phyloP scores from a whole-genome alignment of 2,888 invertebrate genomes.

The Lepetodrilus schrolli region DNA sequence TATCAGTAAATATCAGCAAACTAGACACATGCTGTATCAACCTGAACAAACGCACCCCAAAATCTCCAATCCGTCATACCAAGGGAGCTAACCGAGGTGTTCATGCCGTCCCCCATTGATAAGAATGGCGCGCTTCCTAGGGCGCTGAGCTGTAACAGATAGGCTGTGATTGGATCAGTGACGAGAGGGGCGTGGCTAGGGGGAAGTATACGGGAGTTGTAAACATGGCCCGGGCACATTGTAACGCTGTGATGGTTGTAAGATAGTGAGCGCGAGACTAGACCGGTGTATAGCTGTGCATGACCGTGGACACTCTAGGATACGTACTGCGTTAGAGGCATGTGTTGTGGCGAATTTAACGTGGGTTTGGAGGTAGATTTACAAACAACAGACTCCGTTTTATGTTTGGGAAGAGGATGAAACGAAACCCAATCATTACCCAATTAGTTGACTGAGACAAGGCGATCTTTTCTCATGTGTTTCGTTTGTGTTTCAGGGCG shows the following conservation, averaged over 20 bases:
- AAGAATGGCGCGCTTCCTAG: conserved; percentile 11
- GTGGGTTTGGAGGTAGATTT: conserved; percentile 3
- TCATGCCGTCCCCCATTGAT: background rate
- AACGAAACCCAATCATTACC: background rate
- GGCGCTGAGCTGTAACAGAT: conserved; percentile 11
- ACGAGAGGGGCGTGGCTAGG: background rate
- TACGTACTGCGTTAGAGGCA: background rate
- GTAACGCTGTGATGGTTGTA: background rate
- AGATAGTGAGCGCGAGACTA: background rate
- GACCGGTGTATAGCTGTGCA: background rate
- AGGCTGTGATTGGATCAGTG: conserved; percentile 10
- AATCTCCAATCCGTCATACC: background rate
- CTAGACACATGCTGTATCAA: background rate
- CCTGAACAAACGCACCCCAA: background rate
- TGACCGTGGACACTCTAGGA: conserved; percentile 12
- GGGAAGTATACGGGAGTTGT: conserved; percentile 2
- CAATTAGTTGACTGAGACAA: background rate
- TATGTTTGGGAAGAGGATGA: background rate
- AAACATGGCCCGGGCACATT: conserved; percentile 4
- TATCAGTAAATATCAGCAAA: background rate
- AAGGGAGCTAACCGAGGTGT: conserved; percentile 15
- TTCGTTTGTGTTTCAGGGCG: conserved; percentile 11
- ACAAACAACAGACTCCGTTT: conserved; percentile 15
- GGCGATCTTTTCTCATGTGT: background rate
- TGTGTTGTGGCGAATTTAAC: background rate